Percentiles rank a stretch among this genome's conserved stretches.
These are phyloP conservation scores for Lucilia sericata DNA, from an alignment of 1,140 invertebrate species.

Conservation along the genomic window DNA sequence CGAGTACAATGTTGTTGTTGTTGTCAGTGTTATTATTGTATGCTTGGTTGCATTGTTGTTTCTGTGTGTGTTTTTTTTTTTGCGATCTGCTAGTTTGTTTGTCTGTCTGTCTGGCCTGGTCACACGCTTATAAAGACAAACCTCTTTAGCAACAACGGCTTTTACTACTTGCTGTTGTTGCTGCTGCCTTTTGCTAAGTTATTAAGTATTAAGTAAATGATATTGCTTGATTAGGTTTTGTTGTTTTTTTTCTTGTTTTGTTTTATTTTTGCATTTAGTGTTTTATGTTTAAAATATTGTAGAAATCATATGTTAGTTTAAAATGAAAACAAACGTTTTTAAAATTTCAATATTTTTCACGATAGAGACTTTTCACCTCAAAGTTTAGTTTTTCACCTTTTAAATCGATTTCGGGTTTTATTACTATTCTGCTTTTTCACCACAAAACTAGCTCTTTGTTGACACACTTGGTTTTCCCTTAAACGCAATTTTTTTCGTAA, in stretches of 20 bases:
- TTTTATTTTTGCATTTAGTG: background rate
- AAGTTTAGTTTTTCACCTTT: too few species aligned
- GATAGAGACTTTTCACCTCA: too few species aligned
- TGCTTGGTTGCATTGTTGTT: constrained; percentile 2
- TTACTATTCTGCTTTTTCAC: too few species aligned
- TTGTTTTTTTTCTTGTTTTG: background rate
- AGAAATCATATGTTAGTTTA: too few species aligned
- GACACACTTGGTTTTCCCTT: too few species aligned
- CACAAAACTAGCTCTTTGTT: too few species aligned
- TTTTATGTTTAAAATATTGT: too few species aligned
- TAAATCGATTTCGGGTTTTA: too few species aligned
- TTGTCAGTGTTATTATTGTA: background rate
- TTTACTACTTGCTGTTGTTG: too few species aligned
- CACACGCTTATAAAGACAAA: background rate
- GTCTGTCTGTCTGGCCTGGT: background rate
- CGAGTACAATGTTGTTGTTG: background rate
- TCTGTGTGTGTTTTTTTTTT: background rate
- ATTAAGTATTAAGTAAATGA: background rate
- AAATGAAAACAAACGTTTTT: too few species aligned
- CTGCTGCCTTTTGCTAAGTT: background rate
- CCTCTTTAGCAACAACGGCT: background rate
- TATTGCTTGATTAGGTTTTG: background rate
- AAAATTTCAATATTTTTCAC: too few species aligned
- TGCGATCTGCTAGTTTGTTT: background rate
- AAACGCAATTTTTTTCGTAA: too few species aligned